Percentiles rank a stretch among this genome's conserved stretches.
These are phyloP conservation scores for Palythoa grandiflora DNA, from an alignment of 92 coral and sea anemone species.

Conservation along the genomic window DNA sequence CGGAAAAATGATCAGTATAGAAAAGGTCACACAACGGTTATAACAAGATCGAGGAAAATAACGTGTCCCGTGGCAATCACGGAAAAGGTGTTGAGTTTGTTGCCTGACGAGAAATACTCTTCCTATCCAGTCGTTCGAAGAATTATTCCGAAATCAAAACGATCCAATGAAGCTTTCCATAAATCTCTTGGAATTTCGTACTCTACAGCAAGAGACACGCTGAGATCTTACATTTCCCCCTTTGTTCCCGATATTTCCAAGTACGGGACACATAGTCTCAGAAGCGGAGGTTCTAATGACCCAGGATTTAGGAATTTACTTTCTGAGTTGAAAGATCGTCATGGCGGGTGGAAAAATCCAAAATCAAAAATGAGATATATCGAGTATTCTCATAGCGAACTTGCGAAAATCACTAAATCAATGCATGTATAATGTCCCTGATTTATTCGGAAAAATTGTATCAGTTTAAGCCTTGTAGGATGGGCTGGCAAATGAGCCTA, in stretches of 20 bases:
- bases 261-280: slow-evolving; percentile 7
- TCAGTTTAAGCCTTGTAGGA: too few relatives aligned
- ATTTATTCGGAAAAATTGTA: too few relatives aligned
- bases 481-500: too few relatives aligned
- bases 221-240: slow-evolving; percentile 9
- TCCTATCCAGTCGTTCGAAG: slow-evolving; percentile 21
- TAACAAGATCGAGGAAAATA: slow-evolving; percentile 11
- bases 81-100: background rate
- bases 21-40: background rate
- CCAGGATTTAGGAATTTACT: too few relatives aligned
- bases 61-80: slow-evolving; percentile 1
- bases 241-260: background rate
- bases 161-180: background rate
- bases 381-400: background rate
- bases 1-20: slow-evolving; percentile 18
- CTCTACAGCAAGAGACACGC: background rate
- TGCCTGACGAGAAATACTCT: background rate
- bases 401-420: too few relatives aligned
- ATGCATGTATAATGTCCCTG: too few relatives aligned
- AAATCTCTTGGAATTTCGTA: slow-evolving; percentile 5
- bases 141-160: slow-evolving; percentile 7
- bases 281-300: background rate
- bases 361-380: background rate
- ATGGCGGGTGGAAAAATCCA: background rate
- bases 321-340: background rate